Evolutionary conservation across 1,140 invertebrate species (phyloP).

Genomic region (Camponotus vicinus): DNA sequence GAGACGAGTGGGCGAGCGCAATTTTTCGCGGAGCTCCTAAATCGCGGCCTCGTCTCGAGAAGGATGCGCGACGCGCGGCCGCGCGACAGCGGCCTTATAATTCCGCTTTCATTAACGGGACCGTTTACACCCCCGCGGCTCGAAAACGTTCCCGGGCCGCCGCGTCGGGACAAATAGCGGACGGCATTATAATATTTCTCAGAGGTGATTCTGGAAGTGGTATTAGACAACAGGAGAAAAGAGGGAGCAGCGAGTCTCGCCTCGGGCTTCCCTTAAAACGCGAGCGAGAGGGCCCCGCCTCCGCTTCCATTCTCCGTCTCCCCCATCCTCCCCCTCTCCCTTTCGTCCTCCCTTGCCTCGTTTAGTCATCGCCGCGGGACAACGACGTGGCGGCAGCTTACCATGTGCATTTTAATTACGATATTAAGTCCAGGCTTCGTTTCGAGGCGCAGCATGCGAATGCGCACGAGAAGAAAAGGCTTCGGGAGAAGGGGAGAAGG

Average conservation of each 20-base stretch:
- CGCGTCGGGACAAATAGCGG: slow-evolving; percentile 62
- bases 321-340: background rate
- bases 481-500: background rate
- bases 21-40: slow-evolving; percentile 47
- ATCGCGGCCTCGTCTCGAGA: slow-evolving; percentile 14
- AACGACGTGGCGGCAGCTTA: slow-evolving; percentile 75
- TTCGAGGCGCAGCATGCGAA: slow-evolving; percentile 57
- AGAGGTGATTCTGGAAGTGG: slow-evolving; percentile 53
- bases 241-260: slow-evolving; percentile 22
- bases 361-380: slow-evolving; percentile 77
- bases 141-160: slow-evolving; percentile 8
- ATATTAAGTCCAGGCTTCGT: slow-evolving; percentile 79
- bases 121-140: slow-evolving; percentile 38
- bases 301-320: background rate
- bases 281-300: slow-evolving; percentile 15
- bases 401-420: slow-evolving; percentile 83
- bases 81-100: slow-evolving; percentile 45
- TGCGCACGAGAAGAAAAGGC: slow-evolving; percentile 17
- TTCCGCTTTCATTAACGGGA: slow-evolving; percentile 61
- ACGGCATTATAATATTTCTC: slow-evolving; percentile 72
- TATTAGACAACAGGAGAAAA: slow-evolving; percentile 62
- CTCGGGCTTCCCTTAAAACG: slow-evolving; percentile 60
- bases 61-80: slow-evolving; percentile 3
- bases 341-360: slow-evolving; percentile 57
- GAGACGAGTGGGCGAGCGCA: slow-evolving; percentile 1